These are phyloP conservation scores for Gobiocypris rarus DNA, from an alignment of 2,113 vertebrate species.

Conservation along the genomic window DNA sequence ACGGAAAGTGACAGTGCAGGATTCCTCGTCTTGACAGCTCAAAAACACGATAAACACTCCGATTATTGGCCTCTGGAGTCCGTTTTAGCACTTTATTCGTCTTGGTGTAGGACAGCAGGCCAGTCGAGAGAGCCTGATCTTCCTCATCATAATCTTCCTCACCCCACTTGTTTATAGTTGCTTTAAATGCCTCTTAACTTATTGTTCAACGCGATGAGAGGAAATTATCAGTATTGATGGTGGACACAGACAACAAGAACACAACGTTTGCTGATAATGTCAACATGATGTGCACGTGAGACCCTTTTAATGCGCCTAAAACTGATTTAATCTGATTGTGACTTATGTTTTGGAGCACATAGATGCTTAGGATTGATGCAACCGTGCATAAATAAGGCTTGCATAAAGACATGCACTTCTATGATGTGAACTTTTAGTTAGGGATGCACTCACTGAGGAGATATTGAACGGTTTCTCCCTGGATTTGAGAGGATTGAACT, in stretches of 20 bases:
- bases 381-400: neutral
- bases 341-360: neutral
- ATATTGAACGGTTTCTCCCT: neutral
- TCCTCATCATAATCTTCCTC: constrained; percentile 18
- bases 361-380: too few species aligned
- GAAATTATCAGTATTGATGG: neutral
- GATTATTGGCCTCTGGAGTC: neutral
- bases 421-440: neutral
- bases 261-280: constrained; percentile 6
- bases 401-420: too few species aligned
- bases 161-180: neutral
- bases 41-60: neutral
- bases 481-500: neutral
- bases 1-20: constrained; percentile 25
- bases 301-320: neutral
- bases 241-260: neutral
- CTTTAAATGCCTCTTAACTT: neutral
- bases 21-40: neutral
- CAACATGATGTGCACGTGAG: neutral
- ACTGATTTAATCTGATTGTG: neutral
- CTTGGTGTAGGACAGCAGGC: constrained; percentile 12
- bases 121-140: neutral
- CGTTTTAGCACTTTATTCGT: neutral
- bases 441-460: neutral
- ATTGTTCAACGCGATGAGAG: neutral